Conservation (phyloP, 2,113 vertebrate genomes). For the Burhinus bistriatus region DNA sequence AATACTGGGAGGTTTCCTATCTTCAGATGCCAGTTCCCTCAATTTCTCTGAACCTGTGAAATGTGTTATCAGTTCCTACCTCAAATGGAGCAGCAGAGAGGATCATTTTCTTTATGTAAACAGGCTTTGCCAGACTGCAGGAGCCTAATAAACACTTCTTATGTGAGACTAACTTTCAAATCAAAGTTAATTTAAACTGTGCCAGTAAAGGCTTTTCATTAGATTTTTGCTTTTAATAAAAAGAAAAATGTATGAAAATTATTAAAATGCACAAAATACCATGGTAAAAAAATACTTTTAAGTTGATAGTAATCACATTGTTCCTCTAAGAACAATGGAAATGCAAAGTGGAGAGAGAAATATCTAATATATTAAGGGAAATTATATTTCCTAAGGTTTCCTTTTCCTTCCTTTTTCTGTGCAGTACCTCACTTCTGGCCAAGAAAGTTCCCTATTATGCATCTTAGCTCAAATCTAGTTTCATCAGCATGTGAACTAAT, state of each 20-base stretch:
- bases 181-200: background rate
- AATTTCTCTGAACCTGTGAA: background rate
- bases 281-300: background rate
- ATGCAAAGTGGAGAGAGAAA: background rate
- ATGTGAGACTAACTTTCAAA: background rate
- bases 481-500: conserved; percentile 7
- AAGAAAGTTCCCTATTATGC: background rate
- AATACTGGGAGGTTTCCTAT: background rate
- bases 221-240: conserved; percentile 18
- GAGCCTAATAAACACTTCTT: background rate
- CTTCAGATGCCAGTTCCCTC: background rate
- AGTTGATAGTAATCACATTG: background rate
- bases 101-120: background rate
- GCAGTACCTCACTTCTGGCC: background rate
- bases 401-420: background rate
- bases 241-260: background rate
- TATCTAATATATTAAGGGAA: background rate
- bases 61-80: background rate
- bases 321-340: background rate
- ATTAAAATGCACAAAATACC: background rate
- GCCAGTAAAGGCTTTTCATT: background rate
- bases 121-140: background rate
- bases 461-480: conserved; percentile 1
- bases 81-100: background rate
- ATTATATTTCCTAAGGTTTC: background rate